Evolutionary conservation across 2,888 invertebrate genomes (phyloP).

Genomic region (Amblyteles armatorius): DNA sequence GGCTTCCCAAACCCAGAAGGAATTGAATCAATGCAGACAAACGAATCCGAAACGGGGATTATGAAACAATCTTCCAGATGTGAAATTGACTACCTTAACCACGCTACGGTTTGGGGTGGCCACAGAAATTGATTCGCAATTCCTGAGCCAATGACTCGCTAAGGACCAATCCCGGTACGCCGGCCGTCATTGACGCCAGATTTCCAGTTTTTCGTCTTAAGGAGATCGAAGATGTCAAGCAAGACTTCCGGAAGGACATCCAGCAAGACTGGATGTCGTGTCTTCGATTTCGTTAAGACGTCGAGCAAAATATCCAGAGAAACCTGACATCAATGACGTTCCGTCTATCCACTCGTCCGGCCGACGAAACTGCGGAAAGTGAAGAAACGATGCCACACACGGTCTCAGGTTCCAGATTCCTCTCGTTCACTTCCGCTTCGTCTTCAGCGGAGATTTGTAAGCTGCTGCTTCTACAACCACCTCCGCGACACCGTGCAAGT

Average conservation of each 20-base stretch:
- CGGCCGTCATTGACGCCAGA: too few species aligned
- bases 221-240: too few species aligned
- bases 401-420: background rate
- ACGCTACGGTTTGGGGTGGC: background rate
- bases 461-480: background rate
- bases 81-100: background rate
- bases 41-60: background rate
- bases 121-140: background rate
- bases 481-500: constrained; percentile 23
- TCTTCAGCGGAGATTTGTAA: constrained; percentile 10
- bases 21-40: too few species aligned
- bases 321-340: background rate
- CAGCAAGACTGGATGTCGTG: too few species aligned
- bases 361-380: background rate
- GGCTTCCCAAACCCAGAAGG: background rate
- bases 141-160: background rate
- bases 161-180: too few species aligned
- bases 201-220: too few species aligned
- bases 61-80: background rate
- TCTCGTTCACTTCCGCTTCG: background rate
- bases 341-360: background rate
- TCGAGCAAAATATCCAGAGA: too few species aligned
- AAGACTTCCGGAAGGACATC: too few species aligned
- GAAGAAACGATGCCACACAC: background rate
- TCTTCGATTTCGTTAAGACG: too few species aligned